A percentile compares a stretch with the other conserved stretches of the same genome.
phyloP scores from a whole-genome alignment of 2,797 vertebrate species.

The Poeciliopsis gracilis region DNA sequence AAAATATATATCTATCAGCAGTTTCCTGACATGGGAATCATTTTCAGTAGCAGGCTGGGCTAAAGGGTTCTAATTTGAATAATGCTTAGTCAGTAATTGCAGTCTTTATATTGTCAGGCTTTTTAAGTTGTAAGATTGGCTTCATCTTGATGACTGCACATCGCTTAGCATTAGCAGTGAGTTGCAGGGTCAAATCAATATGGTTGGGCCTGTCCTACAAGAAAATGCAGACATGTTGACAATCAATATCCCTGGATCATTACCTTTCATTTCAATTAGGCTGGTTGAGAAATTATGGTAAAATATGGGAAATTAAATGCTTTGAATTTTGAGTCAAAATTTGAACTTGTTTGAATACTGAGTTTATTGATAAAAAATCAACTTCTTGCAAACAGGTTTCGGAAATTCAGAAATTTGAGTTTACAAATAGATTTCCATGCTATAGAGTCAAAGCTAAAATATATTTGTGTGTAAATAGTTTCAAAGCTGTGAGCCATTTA shows the following conservation, averaged over 20 bases:
- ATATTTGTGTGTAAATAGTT: neutral
- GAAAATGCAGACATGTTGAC: conserved; percentile 72
- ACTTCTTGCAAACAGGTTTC: conserved; percentile 15
- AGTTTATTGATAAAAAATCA: neutral
- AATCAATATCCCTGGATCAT: conserved; percentile 75
- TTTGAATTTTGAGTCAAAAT: neutral
- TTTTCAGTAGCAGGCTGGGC: conserved; percentile 43
- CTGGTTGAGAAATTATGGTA: conserved; percentile 56
- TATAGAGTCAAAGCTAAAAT: neutral
- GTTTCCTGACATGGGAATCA: conserved; percentile 56
- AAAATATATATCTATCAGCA: conserved; percentile 52
- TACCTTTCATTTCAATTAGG: conserved; percentile 69
- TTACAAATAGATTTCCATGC: neutral
- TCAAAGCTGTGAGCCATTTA: neutral
- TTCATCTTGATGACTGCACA: conserved; percentile 59
- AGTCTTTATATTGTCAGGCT: conserved; percentile 66
- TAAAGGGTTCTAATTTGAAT: conserved; percentile 71
- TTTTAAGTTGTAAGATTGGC: conserved; percentile 63
- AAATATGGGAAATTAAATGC: neutral
- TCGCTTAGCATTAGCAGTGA: conserved; percentile 64
- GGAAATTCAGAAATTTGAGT: neutral
- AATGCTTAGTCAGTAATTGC: conserved; percentile 72
- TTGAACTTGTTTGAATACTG: neutral
- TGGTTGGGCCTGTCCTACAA: conserved; percentile 63
- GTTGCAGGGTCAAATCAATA: conserved; percentile 74